A percentile compares a stretch with the other conserved stretches of the same genome.
These are phyloP conservation scores for Orthosia gothica DNA, from an alignment of 2,888 invertebrate species.

Conservation along the genomic window DNA sequence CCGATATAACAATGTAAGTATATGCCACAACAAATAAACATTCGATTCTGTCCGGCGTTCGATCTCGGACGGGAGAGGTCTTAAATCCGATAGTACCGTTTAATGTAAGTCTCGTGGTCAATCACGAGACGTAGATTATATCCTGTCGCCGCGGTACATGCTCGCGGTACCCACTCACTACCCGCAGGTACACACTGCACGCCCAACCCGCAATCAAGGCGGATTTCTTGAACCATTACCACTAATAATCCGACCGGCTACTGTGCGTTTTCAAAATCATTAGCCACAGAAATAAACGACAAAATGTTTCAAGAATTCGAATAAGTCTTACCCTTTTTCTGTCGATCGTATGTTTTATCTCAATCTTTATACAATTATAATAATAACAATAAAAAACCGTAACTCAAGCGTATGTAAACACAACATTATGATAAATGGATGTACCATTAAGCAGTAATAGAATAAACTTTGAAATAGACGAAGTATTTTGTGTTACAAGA, in stretches of 20 bases:
- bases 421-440: conserved; percentile 40
- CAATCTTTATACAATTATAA: conserved; percentile 56
- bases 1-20: conserved; percentile 17
- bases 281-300: conserved; percentile 68
- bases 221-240: conserved; percentile 79
- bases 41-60: conserved; percentile 24
- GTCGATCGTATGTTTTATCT: conserved; percentile 61
- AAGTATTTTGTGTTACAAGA: conserved; percentile 60
- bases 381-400: conserved; percentile 39
- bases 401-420: conserved; percentile 34
- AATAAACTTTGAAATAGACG: conserved; percentile 48
- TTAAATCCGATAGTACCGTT: conserved; percentile 61
- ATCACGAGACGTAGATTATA: conserved; percentile 59
- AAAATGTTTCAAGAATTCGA: conserved; percentile 62
- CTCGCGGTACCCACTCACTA: conserved; percentile 11
- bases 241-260: conserved; percentile 77
- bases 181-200: conserved; percentile 45
- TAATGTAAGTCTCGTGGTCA: conserved; percentile 57
- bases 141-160: conserved; percentile 46
- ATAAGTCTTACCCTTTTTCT: conserved; percentile 49
- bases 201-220: conserved; percentile 79
- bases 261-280: conserved; percentile 79
- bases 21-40: conserved; percentile 21
- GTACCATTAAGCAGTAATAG: conserved; percentile 39
- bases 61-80: conserved; percentile 16